Base-by-base conservation (phyloP, 2,113 vertebrate species). In the Xyrauchen texanus region DNA sequence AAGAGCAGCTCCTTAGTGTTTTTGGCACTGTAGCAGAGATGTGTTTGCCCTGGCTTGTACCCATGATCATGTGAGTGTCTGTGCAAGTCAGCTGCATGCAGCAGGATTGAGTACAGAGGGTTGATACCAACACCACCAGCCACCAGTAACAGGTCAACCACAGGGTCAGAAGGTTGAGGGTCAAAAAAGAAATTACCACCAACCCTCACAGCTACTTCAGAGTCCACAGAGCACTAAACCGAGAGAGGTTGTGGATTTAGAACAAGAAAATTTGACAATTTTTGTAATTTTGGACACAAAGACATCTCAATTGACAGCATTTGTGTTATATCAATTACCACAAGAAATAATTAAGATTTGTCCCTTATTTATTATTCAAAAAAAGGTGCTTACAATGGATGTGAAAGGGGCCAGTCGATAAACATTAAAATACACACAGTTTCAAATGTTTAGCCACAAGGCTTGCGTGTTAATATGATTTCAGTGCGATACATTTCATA, bases 81-180 rank as follows among this genome's bases (percentile, higher is more conserved):
- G 68, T 93, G 92, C 79, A 99, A 93, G 83, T 98, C 95, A 4
- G 89, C 88, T 1, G 90, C 13, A 80, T 99, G 96, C 70, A 95
- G 87, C 84, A 99, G 92, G 86, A 99, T 96, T 81, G 98, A 98
- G 88, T 96, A 95, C 81, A 99, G 90, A 3, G 98, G 98, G 88
- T 98, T 98, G 89, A 99, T 98, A 68, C 96, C 97, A 0, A 98
- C 96, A 6, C 96, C 96, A 7, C 97, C 97, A 4, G 95, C 97
- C 76, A 99, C 94, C 85, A 99, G 87, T 80, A 98, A 90, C 44
- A 99, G 86, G 82, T 97, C 93, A 85, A 94, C 87, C 3, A 92
- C 84, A 8, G 91, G 84, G 44, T 96, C 95, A 46, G 89, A 86
- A 13, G 95, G 95, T 12, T 91, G 88, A 21, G 96, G 97, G 91